These are phyloP conservation scores for Monarcha castaneiventris DNA, from an alignment of 2,113 vertebrate genomes.

Conservation along the genomic window DNA sequence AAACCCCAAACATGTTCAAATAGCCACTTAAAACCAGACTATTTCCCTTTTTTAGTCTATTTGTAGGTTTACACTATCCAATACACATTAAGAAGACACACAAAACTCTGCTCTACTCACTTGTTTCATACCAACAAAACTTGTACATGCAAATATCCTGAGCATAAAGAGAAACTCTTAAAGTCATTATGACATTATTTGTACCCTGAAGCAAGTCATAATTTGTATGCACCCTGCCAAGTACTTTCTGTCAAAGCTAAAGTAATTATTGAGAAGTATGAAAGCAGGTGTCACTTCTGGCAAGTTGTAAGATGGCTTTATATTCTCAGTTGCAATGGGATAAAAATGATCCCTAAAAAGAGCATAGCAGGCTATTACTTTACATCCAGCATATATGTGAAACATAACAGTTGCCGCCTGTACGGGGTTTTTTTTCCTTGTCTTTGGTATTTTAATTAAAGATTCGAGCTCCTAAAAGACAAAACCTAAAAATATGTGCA, in stretches of 20 bases:
- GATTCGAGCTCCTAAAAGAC: constrained; percentile 47
- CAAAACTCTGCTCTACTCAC: background rate
- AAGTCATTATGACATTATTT: constrained; percentile 60
- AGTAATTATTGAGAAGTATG: constrained; percentile 73
- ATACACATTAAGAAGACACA: background rate
- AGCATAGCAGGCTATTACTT: constrained; percentile 50
- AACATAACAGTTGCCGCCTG: constrained; percentile 27
- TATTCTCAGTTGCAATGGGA: constrained; percentile 47
- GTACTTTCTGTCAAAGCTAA: constrained; percentile 60
- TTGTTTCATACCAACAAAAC: constrained; percentile 4
- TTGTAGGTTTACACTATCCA: background rate
- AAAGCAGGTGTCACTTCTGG: constrained; percentile 71
- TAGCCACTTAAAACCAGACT: background rate
- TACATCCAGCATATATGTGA: constrained; percentile 12
- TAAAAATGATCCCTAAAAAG: constrained; percentile 68
- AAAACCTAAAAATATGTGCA: constrained; percentile 51
- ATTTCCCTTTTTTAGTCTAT: background rate
- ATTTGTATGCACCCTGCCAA: constrained; percentile 57
- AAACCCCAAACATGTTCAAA: background rate
- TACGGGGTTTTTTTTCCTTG: background rate
- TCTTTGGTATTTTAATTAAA: constrained; percentile 61
- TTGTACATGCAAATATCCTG: background rate
- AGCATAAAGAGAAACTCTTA: constrained; percentile 37
- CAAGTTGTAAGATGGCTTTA: constrained; percentile 56
- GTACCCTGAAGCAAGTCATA: constrained; percentile 33